These are phyloP conservation scores for Poeciliopsis occidentalis DNA, from an alignment of 2,113 vertebrate genomes.

Conservation along the genomic window DNA sequence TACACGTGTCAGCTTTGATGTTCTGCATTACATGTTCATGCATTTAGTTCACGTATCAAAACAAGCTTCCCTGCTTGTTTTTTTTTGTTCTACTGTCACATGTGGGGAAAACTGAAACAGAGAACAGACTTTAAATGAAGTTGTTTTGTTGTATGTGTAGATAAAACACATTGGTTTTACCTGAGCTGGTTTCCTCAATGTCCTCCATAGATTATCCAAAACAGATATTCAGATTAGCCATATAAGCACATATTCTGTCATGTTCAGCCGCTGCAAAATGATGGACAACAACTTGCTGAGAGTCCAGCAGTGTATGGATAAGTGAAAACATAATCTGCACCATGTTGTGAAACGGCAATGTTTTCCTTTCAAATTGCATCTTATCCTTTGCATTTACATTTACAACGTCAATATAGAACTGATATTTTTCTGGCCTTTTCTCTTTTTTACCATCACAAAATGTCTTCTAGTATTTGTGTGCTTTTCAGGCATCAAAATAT, in stretches of 20 bases:
- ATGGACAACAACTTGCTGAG: too few relatives aligned
- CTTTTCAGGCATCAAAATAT: background rate
- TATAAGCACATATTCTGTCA: too few relatives aligned
- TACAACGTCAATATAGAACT: background rate
- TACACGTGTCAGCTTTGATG: background rate
- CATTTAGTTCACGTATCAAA: background rate
- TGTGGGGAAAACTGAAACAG: too few relatives aligned
- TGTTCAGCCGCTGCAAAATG: too few relatives aligned
- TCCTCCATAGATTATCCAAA: too few relatives aligned
- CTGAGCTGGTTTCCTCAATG: too few relatives aligned
- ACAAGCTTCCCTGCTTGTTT: background rate
- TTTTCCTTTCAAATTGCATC: background rate
- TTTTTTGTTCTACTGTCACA: background rate
- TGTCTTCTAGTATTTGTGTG: background rate
- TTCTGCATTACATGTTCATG: background rate
- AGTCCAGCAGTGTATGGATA: background rate
- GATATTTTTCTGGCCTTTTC: background rate
- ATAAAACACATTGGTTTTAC: too few relatives aligned
- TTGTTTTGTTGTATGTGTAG: too few relatives aligned
- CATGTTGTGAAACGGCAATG: too few relatives aligned
- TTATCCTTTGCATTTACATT: background rate
- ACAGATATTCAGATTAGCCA: too few relatives aligned
- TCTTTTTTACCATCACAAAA: background rate
- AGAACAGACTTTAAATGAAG: too few relatives aligned
- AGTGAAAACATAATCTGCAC: background rate